Evolutionary conservation across 2,888 invertebrate genomes (phyloP).

Genomic region (Clistopyga incitator): DNA sequence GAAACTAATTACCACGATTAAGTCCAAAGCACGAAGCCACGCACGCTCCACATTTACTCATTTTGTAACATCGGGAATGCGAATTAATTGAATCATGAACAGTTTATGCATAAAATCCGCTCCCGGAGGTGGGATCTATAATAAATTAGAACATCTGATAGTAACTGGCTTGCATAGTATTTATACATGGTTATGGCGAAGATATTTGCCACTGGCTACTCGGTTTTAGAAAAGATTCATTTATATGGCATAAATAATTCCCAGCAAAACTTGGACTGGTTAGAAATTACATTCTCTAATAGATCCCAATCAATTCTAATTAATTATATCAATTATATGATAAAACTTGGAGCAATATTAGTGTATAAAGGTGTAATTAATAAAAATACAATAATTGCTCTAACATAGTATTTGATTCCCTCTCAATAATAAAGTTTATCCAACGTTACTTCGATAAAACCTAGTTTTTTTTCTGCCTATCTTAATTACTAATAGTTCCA

Average conservation of each 20-base stretch:
- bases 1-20: slow-evolving; percentile 66
- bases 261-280: neutral
- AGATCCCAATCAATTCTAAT: neutral
- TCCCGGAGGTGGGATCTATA: slow-evolving; percentile 11
- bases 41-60: slow-evolving; percentile 9
- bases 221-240: neutral
- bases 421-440: neutral
- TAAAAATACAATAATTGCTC: neutral
- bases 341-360: neutral
- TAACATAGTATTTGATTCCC: neutral
- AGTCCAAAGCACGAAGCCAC: slow-evolving; percentile 47
- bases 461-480: too few relatives aligned
- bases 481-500: too few relatives aligned
- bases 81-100: slow-evolving; percentile 50
- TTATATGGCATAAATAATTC: neutral
- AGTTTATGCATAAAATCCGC: neutral
- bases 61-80: slow-evolving; percentile 44
- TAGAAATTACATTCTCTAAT: neutral
- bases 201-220: neutral
- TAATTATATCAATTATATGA: neutral
- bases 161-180: neutral
- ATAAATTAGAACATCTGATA: slow-evolving; percentile 37
- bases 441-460: too few relatives aligned
- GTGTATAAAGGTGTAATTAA: neutral
- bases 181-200: neutral